Base-by-base conservation (phyloP, 2,113 vertebrate species). In the Empidonax alnorum region DNA sequence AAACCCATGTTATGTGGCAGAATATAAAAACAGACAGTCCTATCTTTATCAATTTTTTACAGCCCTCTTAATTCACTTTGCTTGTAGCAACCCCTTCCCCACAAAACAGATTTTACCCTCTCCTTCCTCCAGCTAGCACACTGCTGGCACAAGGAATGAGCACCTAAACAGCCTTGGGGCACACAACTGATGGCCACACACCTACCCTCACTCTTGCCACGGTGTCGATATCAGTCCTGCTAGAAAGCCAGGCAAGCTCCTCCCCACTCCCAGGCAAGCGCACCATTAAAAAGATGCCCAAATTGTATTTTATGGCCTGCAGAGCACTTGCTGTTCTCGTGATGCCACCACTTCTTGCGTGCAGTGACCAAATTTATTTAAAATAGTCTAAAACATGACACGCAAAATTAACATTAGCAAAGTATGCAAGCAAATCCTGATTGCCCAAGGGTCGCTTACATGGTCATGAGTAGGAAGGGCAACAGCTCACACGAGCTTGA, bases 11-110 rank as follows among this genome's bases (percentile, higher is more conserved):
- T 96, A 96, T 85, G 79, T 93, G 92, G 86, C 46, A 94, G 93
- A 97, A 97, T 97, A 97, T 98, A 97, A 98, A 98, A 97, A 94
- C 44, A 84, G 86, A 87, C 84, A 97, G 91, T 94, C 87, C 77
- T 91, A 94, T 93, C 89, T 92, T 97, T 94, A 96, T 91, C 91
- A 89, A 73, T 88, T 97, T 97, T 97, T 95, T 96, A 85, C 89
- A 33, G 82, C 66, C 56, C 87, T 92, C 73, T 96, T 95, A 94
- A 95, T 95, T 96, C 53, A 96, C 39, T 93, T 94, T 56, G 83
- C 94, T 97, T 96, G 55, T 69, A 94, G 96, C 94, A 84, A 46
- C 46, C 50, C 78, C 86, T 56, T 83, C 76, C 69, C 93, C 81
- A 74, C 94, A 55, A 95, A 71, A 74, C 28, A 94, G 91, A 84